Base-by-base conservation (phyloP, 2,113 vertebrate genomes). In the Caretta caretta region DNA sequence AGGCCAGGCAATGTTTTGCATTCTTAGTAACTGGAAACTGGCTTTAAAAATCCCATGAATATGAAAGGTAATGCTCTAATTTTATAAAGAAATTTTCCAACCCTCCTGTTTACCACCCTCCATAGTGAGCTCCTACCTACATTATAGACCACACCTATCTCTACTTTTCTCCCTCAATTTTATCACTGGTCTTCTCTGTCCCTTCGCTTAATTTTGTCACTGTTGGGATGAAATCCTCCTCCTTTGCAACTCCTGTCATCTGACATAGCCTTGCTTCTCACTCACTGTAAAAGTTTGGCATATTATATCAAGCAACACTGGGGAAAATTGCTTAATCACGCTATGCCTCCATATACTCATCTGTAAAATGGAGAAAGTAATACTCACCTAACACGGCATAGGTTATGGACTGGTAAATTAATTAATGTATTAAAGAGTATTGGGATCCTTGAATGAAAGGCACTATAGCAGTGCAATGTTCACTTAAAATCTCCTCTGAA, bases 211-310 rank as follows among this genome's bases (percentile, higher is more conserved):
- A 78, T 96, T 95, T 90, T 94, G 80, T 80, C 85, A 88, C 83
- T 88, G 72, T 22, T 7, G 5, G 94, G 92, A 91, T 75, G 29
- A 95, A 96, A 96, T 56, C 27, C 87, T 83, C 92, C 87, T 96
- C 69, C 83, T 91, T 89, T 88, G 85, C 89, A 96, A 31, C 51
- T 88, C 79, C 90, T 92, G 96, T 85, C 96, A 96, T 85, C 89
- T 91, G 90, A 10, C 62, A 94, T 93, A 87, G 94, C 56, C 53
- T 51, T 50, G 62, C 80, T 90, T 85, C 94, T 92, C 87, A 90
- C 57, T 93, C 87, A 54, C 53, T 54, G 53, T 54, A 54, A 54
- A 20, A 54, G 53, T 54, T 22, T 54, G 20, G 53, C 53, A 22
- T 22, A 54, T 54, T 93, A 83, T 91, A 94, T 90, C 57, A 94